phyloP scores from a whole-genome alignment of 2,888 invertebrate genomes.

The Poecilobothrus nobilitatus region DNA sequence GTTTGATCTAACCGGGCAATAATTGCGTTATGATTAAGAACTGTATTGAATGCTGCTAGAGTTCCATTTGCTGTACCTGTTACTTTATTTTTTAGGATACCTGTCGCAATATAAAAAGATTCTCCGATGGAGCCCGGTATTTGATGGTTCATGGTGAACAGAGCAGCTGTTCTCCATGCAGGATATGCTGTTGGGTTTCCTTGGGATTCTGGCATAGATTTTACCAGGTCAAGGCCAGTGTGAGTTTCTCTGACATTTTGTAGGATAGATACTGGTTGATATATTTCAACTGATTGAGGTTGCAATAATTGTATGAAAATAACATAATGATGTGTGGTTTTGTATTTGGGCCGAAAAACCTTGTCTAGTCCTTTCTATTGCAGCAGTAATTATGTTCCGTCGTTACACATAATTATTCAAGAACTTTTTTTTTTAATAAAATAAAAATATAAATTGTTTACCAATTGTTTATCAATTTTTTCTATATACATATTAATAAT shows the following conservation, averaged over 20 bases:
- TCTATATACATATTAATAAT: too few species aligned
- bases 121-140: neutral
- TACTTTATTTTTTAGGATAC: constrained; percentile 19
- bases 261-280: neutral
- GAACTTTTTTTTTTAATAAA: too few species aligned
- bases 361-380: neutral
- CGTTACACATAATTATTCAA: neutral
- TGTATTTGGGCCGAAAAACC: neutral
- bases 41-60: constrained; percentile 17
- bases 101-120: neutral
- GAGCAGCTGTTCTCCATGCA: neutral
- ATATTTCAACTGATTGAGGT: neutral
- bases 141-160: neutral
- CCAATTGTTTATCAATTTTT: too few species aligned
- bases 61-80: constrained; percentile 16
- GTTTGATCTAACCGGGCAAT: too few species aligned
- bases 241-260: neutral
- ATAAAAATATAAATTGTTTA: too few species aligned
- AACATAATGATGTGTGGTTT: neutral
- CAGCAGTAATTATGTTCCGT: neutral
- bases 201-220: neutral
- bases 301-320: neutral
- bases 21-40: constrained; percentile 19
- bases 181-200: neutral
- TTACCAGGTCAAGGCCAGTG: neutral